Evolutionary conservation across 2,888 invertebrate genomes (phyloP), one percentile per base, ranked within the genome.

Genomic region (Trilocha varians): DNA sequence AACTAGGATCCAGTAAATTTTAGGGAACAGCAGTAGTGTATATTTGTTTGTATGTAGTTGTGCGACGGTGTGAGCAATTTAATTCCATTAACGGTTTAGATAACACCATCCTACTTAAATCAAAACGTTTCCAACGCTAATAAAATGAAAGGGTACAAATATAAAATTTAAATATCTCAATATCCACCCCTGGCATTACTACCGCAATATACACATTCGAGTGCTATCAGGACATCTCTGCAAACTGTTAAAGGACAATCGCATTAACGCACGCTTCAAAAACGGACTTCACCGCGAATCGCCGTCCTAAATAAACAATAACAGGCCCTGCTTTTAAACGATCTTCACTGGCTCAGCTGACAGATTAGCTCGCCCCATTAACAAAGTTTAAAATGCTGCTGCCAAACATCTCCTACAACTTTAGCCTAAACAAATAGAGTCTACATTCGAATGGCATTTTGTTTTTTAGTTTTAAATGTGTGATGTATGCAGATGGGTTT

Each of bases 261-360:
- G 78, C 72, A 80, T 85, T 82, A 82, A 59, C 54, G 57, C 72
- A 78, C 72, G 80, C 79, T 73, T 82, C 83, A 77, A 77, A 83
- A 79, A 78, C 72, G 66, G 63, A 72, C 71, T 78, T 70, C 65
- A 71, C 79, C 71, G 66, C 77, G 71, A 78, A 77, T 77, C 68
- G 72, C 70, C 73, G 72, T 80, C 84, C 84, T 84, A 85, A 84
- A 84, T 78, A 85, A 84, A 85, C 84, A 85, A 84, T 83, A 82
- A 80, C 76, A 78, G 49, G 77, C 78, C 76, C 75, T 67, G 67
- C 83, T 83, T 83, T 83, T 78, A 80, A 80, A 78, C 78, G 80
- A 78, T 80, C 78, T 82, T 72, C 67, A 70, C 66, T 63, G 73
- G 73, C 78, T 83, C 80, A 80, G 80, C 83, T 83, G 78, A 77